Base-by-base conservation (phyloP, 2,888 invertebrate species). In the Antheraea assamensis region DNA sequence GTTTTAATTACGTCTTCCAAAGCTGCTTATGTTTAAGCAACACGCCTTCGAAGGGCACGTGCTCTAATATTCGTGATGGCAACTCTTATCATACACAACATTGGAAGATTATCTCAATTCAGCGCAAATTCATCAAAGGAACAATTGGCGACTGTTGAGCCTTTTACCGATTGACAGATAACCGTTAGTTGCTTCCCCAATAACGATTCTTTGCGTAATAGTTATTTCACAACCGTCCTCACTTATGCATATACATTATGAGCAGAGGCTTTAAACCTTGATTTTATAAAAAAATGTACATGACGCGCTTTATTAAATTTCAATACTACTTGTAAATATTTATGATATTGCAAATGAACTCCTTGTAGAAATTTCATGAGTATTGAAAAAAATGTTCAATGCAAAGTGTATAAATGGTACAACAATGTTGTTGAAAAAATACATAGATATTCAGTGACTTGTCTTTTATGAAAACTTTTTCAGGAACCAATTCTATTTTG, bases 401-500 rank as follows among this genome's bases (percentile, higher is more conserved):
- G n/a, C n/a, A n/a, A n/a, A 35, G 3, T 7, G 35, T 35, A 35
- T 49, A 3, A 49, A 19, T 49, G 19, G 15, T 15, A n/a, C n/a
- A n/a, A 10, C 8, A 58, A 58, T 58, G 7, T 24, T 24, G 24
- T 13, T 58, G 58, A 24, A n/a, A 58, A 58, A 58, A 24, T 10
- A 24, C 0, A 58, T 58, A 24, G 3, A 58, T 10, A 24, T 58
- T 24, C 58, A 24, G 24, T 24, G 8, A 58, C 2, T 58, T 24
- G 15, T 42, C 7, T 30, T 55, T 55, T 35, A 66, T 58, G 24
- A 10, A 24, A 30, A 30, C 61, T 13, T 74, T 85, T 82, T 21
- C 78, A 91, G 90, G 76, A 77, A n/a, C 87, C 88, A 10, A 49
- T 90, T 10, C 15, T 90, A 0, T 89, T 83, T 73, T 30, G 74